Conservation (phyloP, 2,888 invertebrate genomes). For the Azorinus chamasolen region DNA sequence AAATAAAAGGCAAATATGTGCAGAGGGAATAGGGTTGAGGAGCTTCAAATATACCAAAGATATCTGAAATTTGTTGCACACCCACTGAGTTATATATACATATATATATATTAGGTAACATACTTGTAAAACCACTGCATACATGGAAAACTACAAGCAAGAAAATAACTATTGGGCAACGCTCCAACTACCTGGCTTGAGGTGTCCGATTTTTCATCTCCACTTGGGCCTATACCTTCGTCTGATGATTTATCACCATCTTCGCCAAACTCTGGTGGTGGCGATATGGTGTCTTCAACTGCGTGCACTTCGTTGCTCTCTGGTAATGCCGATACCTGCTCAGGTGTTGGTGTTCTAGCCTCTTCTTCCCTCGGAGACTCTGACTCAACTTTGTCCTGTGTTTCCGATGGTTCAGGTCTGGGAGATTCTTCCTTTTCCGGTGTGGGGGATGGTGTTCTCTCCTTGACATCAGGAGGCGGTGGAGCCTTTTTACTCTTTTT, state of each 20-base stretch:
- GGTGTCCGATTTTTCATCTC: slow-evolving; percentile 74
- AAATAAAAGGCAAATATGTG: too few relatives aligned
- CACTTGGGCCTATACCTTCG: slow-evolving; percentile 76
- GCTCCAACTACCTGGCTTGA: slow-evolving; percentile 68
- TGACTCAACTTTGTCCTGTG: slow-evolving; percentile 17
- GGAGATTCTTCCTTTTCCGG: slow-evolving; percentile 1
- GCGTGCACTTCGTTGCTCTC: slow-evolving; percentile 11
- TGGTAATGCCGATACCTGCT: background rate
- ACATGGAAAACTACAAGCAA: background rate
- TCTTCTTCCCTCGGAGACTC: slow-evolving; percentile 20
- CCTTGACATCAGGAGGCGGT: slow-evolving; percentile 34
- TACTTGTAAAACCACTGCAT: too few relatives aligned
- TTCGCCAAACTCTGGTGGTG: slow-evolving; percentile 57
- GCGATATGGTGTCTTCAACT: slow-evolving; percentile 42
- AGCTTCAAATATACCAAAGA: too few relatives aligned
- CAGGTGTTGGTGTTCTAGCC: slow-evolving; percentile 11
- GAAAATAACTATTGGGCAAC: background rate
- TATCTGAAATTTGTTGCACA: too few relatives aligned
- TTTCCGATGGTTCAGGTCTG: slow-evolving; percentile 16
- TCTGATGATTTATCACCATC: slow-evolving; percentile 72
- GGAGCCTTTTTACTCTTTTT: slow-evolving; percentile 65
- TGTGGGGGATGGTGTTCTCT: slow-evolving; percentile 26
- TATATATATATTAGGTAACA: too few relatives aligned
- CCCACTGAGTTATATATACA: too few relatives aligned
- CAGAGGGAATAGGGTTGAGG: too few relatives aligned